Base-by-base conservation (phyloP, 2,113 vertebrate genomes). In the Melospiza georgiana region DNA sequence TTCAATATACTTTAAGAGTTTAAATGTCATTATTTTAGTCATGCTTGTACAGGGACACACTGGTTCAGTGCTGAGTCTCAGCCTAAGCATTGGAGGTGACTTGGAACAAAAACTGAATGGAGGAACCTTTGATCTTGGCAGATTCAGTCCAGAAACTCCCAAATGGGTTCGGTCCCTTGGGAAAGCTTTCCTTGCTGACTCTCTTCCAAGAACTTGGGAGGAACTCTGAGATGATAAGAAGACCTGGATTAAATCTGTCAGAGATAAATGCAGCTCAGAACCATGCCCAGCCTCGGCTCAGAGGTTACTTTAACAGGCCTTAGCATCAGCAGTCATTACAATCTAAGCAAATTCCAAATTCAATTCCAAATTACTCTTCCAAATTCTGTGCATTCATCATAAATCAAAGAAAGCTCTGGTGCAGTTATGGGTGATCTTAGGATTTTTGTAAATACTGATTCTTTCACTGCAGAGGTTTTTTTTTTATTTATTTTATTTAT, bases 111-210 rank as follows among this genome's bases (percentile, higher is more conserved):
- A 94, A 57, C 20, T 33, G 63, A 48, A 31, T 12, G 67, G 78
- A 35, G 48, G 59, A 76, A 90, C 51, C 73, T 92, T 94, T 87
- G 84, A 89, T 84, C 61, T 65, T 44, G 43, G 66, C 35, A 92
- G 30, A 41, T 49, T 72, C 37, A 33, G 71, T 25, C 61, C 84
- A 78, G 76, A 67, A 87, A 81, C 43, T 84, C 79, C 63, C 68
- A n/a, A 71, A 71, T 59, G 55, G 67, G 41, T 87, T 90, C 39
- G 78, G 52, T 15, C 41, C 39, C 61, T 84, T 44, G 62, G 65
- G 87, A 84, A 63, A 93, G 73, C 90, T 89, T 37, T 43, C 73
- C 39, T 87, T 89, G 72, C 68, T 86, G 63, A 28, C 65, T 81
- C 79, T 41, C 59, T 49, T 58, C 6, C 55, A 55, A 55, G 59